Conservation (phyloP, 1,140 invertebrate genomes). For the Kradibia gibbosae region DNA sequence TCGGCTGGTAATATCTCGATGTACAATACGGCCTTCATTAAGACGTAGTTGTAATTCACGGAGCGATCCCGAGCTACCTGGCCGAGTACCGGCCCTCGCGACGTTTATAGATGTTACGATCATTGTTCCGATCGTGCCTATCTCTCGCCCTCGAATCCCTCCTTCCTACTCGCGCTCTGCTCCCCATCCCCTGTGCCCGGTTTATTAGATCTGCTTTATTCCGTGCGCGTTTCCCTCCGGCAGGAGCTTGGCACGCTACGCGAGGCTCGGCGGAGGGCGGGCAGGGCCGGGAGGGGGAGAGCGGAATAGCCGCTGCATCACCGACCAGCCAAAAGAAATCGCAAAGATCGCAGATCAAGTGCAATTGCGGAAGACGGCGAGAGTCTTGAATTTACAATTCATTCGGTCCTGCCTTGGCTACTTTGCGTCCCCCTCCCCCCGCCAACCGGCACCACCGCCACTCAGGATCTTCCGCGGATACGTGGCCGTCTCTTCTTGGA, state of each 20-base stretch:
- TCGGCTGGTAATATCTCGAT: not conserved
- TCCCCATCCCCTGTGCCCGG: not conserved
- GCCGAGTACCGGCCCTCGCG: not conserved
- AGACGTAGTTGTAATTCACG: not conserved
- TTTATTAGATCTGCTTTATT: constrained; percentile 11
- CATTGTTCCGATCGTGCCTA: too few species aligned
- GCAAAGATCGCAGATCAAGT: constrained; percentile 35
- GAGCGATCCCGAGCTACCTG: not conserved
- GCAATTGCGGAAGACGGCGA: constrained; percentile 60
- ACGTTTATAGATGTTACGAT: not conserved
- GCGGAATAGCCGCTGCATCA: too few species aligned
- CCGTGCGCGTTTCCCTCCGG: not conserved
- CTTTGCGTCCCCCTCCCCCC: not conserved
- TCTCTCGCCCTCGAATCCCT: not conserved
- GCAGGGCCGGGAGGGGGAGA: not conserved
- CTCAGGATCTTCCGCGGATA: too few species aligned
- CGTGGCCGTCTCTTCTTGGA: too few species aligned
- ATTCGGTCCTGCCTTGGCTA: constrained; percentile 46
- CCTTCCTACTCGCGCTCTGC: not conserved
- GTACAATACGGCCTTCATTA: not conserved
- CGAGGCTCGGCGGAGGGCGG: not conserved
- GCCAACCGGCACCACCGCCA: not conserved
- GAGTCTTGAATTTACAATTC: constrained; percentile 64
- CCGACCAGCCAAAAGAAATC: constrained; percentile 33
- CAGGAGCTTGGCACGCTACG: constrained; percentile 19